Percentiles rank a stretch among this genome's conserved stretches.
Conservation (phyloP, 2,888 invertebrate genomes). For the Dyspetes luteomarginatus region DNA sequence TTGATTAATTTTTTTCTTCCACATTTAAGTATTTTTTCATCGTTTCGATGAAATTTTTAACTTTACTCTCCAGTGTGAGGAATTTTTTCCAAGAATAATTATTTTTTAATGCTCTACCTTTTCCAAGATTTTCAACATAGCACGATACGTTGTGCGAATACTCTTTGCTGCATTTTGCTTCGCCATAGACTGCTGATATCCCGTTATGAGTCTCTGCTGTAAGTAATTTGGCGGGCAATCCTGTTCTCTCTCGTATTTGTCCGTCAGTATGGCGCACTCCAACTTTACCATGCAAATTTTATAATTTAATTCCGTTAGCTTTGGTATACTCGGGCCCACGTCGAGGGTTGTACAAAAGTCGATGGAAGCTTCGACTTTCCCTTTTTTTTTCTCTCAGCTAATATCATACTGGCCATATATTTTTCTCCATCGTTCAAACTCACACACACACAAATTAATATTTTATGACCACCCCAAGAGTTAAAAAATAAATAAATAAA, state of each 20-base stretch:
- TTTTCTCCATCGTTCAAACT: background rate
- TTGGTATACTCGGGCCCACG: background rate
- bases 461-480: background rate
- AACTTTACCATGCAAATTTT: constrained; percentile 71
- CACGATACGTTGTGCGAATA: constrained; percentile 86
- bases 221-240: constrained; percentile 62
- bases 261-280: constrained; percentile 68
- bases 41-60: constrained; percentile 2
- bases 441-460: too few relatives aligned
- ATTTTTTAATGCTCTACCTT: constrained; percentile 82
- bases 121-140: constrained; percentile 87
- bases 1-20: too few relatives aligned
- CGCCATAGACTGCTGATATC: constrained; percentile 87
- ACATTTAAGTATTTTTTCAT: background rate
- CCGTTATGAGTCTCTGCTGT: constrained; percentile 73
- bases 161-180: constrained; percentile 88
- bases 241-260: constrained; percentile 67
- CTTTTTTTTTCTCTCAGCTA: constrained; percentile 22
- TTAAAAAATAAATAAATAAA: too few relatives aligned
- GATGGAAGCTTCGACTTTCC: constrained; percentile 49
- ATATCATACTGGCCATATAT: constrained; percentile 1
- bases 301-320: constrained; percentile 66
- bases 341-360: constrained; percentile 47
- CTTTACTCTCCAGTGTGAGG: background rate
- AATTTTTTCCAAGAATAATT: background rate